Percentiles rank a stretch among this genome's conserved stretches.
phyloP scores from a whole-genome alignment of 1,140 invertebrate species.

The Eurosta solidaginis region DNA sequence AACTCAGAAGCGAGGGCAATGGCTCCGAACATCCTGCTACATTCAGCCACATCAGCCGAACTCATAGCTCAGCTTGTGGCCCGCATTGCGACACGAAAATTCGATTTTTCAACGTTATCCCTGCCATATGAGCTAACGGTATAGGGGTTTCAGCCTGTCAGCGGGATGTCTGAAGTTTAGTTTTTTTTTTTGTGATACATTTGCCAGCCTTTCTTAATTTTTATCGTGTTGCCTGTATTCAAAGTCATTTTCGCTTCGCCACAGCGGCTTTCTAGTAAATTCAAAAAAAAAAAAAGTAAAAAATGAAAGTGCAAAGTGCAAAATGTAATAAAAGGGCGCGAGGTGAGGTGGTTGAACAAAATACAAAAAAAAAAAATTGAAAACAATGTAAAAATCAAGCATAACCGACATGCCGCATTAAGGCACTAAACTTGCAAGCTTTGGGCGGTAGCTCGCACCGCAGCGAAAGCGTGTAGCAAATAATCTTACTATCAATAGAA shows the following conservation, averaged over 20 bases:
- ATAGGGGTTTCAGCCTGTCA: constrained; percentile 3
- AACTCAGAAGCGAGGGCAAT: too few relatives aligned
- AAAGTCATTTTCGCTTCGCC: constrained; percentile 19
- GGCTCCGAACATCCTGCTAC: too few relatives aligned
- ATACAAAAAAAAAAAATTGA: not conserved
- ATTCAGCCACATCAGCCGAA: too few relatives aligned
- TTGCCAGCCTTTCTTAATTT: too few relatives aligned
- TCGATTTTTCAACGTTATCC: constrained; percentile 18
- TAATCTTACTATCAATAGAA: too few relatives aligned
- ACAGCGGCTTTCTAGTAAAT: constrained; percentile 9
- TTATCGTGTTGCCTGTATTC: not conserved
- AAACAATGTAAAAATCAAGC: not conserved
- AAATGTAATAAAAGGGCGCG: not conserved
- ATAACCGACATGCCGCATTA: constrained; percentile 6
- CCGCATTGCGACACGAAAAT: constrained; percentile 21
- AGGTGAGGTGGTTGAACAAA: too few relatives aligned
- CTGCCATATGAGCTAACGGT: too few relatives aligned
- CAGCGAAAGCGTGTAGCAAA: too few relatives aligned
- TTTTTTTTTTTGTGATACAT: not conserved
- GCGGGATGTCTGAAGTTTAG: constrained; percentile 4
- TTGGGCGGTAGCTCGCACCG: not conserved
- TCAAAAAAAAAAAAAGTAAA: not conserved
- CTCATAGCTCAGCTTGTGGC: constrained; percentile 16
- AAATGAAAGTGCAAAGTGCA: constrained; percentile 25
- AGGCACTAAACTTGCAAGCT: too few relatives aligned